Base-by-base conservation (phyloP, 2,888 invertebrate genomes). In the Latrodectus hesperus region DNA sequence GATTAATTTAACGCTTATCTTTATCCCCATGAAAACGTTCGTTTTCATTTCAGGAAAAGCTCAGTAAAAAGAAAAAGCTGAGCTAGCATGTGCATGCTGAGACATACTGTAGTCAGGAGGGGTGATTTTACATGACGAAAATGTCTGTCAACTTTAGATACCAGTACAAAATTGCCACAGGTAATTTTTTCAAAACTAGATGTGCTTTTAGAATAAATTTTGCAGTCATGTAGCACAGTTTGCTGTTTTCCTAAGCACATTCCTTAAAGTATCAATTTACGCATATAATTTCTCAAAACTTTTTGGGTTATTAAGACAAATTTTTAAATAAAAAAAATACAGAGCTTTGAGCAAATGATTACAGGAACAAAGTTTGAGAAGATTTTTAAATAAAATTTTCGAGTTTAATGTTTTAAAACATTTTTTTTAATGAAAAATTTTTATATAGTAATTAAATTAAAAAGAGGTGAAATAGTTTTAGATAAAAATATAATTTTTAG, bases 101-200 rank as follows among this genome's bases (percentile, higher is more conserved):
- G 60, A 16, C 60, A 10, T n/a, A 60, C 60, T 60, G 12, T 60
- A 60, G 12, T 60, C 60, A 60, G 60, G n/a, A n/a, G 4, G 6
- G 38, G 38, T 6, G 38, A 38, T 38, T 38, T 38, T 38, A 38
- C 38, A 38, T 38, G 60, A 16, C n/a, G 60, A 60, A 60, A 12
- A 60, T 6, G 60, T 60, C 60, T n/a, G 12, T 9, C 12, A 60
- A 60, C 60, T n/a, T 60, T 60, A 60, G 60, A n/a, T 60, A 60
- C 60, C 60, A 16, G 60, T n/a, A n/a, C 60, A 60, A 60, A 16
- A 60, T 60, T 60, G 60, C 60, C 60, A 60, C 60, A 60, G 60
- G 60, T 60, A 60, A 60, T n/a, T 60, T 60, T 60, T 60, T 60
- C 60, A 60, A 60, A 60, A 60, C 60, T 60, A 60, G 60, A 60